Evolutionary conservation across 1,140 invertebrate genomes (phyloP).

Genomic region (Scaptomyza graminum): DNA sequence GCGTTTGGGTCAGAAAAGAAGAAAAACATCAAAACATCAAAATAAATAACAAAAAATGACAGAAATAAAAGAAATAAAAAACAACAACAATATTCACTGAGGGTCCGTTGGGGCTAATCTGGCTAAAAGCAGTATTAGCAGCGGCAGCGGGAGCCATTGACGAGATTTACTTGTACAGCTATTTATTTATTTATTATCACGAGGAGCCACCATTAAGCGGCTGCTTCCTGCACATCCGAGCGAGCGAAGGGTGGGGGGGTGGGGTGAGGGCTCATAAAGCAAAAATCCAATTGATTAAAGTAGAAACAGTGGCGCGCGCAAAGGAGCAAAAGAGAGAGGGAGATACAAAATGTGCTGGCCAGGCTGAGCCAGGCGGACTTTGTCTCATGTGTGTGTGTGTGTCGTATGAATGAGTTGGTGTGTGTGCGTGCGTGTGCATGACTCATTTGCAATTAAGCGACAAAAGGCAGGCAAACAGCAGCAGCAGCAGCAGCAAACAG

Average conservation of each 20-base stretch:
- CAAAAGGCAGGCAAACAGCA: slow-evolving; percentile 47
- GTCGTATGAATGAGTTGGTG: slow-evolving; percentile 4
- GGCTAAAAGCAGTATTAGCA: slow-evolving; percentile 35
- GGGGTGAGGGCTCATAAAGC: slow-evolving; percentile 27
- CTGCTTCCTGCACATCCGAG: slow-evolving; percentile 51
- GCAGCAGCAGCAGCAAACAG: slow-evolving; percentile 18
- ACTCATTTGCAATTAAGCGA: slow-evolving; percentile 80
- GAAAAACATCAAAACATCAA: slow-evolving; percentile 4
- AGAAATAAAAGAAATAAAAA: slow-evolving; percentile 1
- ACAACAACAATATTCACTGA: slow-evolving; percentile 13
- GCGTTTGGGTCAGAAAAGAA: slow-evolving; percentile 30
- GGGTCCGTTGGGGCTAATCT: slow-evolving; percentile 35
- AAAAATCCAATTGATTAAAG: slow-evolving; percentile 69
- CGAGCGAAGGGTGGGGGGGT: background rate
- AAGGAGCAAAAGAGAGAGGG: background rate
- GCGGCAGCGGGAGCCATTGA: slow-evolving; percentile 39
- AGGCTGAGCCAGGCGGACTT: slow-evolving; percentile 61
- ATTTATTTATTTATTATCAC: slow-evolving; percentile 61
- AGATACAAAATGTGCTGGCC: slow-evolving; percentile 41
- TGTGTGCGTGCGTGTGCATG: slow-evolving; percentile 57
- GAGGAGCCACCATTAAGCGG: slow-evolving; percentile 45
- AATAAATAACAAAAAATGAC: slow-evolving; percentile 8
- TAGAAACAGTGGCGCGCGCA: slow-evolving; percentile 10
- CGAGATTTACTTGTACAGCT: slow-evolving; percentile 39
- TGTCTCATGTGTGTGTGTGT: slow-evolving; percentile 51